These are phyloP conservation scores for Trimorus sp. DNA, from an alignment of 2,888 invertebrate species.

Conservation along the genomic window DNA sequence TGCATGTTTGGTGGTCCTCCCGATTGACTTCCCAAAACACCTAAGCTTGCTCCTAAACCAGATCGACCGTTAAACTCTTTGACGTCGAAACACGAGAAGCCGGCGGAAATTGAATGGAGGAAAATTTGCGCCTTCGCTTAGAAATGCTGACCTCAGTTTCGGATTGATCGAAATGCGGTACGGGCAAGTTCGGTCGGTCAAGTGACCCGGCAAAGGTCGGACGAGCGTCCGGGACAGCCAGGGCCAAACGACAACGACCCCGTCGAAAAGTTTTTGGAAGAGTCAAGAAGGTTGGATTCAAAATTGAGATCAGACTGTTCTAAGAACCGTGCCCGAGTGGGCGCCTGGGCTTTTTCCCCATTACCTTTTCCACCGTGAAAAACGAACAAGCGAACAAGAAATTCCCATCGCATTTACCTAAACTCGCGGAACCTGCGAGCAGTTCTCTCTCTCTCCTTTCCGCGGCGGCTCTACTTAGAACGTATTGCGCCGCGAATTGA, in stretches of 20 bases:
- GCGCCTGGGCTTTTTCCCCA: conserved; percentile 14
- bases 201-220: too few species aligned
- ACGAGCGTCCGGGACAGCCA: too few species aligned
- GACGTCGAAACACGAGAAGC: not conserved
- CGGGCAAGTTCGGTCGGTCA: too few species aligned
- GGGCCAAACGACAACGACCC: too few species aligned
- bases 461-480: conserved; percentile 93
- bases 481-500: conserved; percentile 97
- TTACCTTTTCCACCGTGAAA: conserved; percentile 22
- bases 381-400: conserved; percentile 15
- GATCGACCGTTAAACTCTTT: conserved; percentile 31
- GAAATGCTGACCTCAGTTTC: conserved; percentile 37
- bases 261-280: not conserved
- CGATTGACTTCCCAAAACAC: conserved; percentile 79
- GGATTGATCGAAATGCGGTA: not conserved
- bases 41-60: conserved; percentile 77
- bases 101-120: conserved; percentile 21
- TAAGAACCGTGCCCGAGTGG: not conserved
- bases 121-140: conserved; percentile 2
- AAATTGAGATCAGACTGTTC: conserved; percentile 37
- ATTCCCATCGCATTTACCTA: conserved; percentile 72
- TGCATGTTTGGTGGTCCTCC: conserved; percentile 81
- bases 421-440: conserved; percentile 82
- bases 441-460: conserved; percentile 93
- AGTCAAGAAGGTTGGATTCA: not conserved